Conservation (phyloP, 2,888 invertebrate species). For the Gortyna flavago region DNA sequence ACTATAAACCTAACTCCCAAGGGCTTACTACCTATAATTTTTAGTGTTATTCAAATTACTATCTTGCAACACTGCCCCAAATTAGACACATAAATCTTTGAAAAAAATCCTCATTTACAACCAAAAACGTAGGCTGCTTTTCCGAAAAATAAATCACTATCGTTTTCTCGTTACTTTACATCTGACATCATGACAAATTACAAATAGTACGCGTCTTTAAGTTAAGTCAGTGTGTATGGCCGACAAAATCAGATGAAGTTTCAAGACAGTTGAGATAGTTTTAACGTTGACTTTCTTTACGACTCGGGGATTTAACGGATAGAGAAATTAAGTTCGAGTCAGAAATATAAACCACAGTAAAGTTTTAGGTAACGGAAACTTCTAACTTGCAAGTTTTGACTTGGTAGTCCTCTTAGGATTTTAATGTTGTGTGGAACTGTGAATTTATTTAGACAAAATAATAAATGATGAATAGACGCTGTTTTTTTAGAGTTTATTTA, state of each 20-base stretch:
- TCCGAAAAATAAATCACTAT: conserved; percentile 31
- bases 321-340: conserved; percentile 14
- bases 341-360: conserved; percentile 23
- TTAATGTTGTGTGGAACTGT: background rate
- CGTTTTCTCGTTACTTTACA: conserved; percentile 15
- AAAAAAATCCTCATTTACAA: background rate
- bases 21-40: background rate
- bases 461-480: background rate
- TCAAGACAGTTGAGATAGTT: conserved; percentile 5
- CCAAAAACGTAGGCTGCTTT: background rate
- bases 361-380: conserved; percentile 12
- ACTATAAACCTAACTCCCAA: background rate
- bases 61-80: background rate
- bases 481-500: too few relatives aligned
- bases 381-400: conserved; percentile 2
- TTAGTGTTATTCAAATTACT: background rate
- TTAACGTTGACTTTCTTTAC: conserved; percentile 4
- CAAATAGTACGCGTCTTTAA: conserved; percentile 1
- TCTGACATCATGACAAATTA: conserved; percentile 38
- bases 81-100: conserved; percentile 13
- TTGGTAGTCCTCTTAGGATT: background rate
- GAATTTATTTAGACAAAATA: background rate
- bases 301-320: conserved; percentile 3
- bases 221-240: background rate
- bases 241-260: conserved; percentile 9